phyloP scores from a whole-genome alignment of 2,888 invertebrate species.

The Xestia rhomboidea region DNA sequence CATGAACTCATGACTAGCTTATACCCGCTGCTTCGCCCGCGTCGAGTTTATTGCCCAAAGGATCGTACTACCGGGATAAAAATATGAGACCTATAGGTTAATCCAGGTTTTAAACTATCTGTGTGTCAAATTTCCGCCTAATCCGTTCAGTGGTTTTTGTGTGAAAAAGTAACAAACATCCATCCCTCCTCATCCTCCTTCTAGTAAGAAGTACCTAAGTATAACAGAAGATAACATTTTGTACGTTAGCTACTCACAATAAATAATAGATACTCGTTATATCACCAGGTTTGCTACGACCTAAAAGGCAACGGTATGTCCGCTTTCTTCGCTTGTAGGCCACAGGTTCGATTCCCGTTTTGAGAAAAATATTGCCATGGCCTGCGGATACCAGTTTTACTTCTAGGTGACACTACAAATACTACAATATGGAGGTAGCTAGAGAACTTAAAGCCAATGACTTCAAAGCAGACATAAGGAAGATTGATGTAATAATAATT shows the following conservation, averaged over 20 bases:
- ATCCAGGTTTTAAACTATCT: background rate
- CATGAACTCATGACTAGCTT: background rate
- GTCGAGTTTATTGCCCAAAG: background rate
- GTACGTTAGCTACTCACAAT: background rate
- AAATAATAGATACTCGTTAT: background rate
- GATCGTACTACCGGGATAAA: background rate
- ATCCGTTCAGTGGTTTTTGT: background rate
- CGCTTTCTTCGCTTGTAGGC: slow-evolving; percentile 8
- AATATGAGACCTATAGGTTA: background rate
- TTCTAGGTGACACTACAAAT: background rate
- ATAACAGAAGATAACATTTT: background rate
- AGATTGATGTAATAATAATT: background rate
- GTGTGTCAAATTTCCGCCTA: background rate
- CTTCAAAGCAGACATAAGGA: background rate
- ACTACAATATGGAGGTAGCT: background rate
- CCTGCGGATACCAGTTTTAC: background rate
- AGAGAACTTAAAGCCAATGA: background rate
- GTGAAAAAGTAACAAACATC: background rate
- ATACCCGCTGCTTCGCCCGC: background rate
- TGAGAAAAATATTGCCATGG: background rate
- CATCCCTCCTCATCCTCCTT: too few relatives aligned
- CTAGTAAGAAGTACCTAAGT: too few relatives aligned
- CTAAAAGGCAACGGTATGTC: background rate
- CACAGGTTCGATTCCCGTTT: background rate
- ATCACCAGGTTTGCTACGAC: background rate